phyloP scores from a whole-genome alignment of 2,113 vertebrate species.

The Scomber scombrus region DNA sequence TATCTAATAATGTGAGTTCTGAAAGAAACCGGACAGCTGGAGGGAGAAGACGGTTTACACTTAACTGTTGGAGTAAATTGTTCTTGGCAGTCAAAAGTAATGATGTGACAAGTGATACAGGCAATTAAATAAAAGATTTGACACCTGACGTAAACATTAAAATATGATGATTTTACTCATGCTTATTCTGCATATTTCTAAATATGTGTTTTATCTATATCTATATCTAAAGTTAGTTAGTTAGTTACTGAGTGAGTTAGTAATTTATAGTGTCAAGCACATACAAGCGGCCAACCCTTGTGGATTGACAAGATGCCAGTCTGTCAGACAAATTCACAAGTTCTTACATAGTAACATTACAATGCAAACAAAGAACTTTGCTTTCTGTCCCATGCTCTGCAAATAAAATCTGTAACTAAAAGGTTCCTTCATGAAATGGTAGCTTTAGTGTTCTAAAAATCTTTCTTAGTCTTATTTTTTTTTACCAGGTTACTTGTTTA shows the following conservation, averaged over 20 bases:
- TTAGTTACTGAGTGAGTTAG: too few species aligned
- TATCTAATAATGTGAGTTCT: conserved; percentile 66
- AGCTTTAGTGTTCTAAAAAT: too few species aligned
- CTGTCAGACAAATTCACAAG: not conserved
- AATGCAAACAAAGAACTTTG: not conserved
- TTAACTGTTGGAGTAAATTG: conserved; percentile 55
- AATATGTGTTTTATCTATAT: too few species aligned
- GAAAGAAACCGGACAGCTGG: conserved; percentile 71
- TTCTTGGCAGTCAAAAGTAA: conserved; percentile 57
- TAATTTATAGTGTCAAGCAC: not conserved
- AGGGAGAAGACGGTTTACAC: conserved; percentile 56
- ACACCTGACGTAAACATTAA: conserved; percentile 44
- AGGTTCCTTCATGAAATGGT: too few species aligned
- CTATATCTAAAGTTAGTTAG: too few species aligned
- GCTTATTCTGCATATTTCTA: conserved; percentile 18
- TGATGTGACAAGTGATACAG: conserved; percentile 43
- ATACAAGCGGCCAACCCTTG: not conserved
- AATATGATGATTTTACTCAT: conserved; percentile 11
- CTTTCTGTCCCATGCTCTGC: not conserved
- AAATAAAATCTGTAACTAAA: not conserved
- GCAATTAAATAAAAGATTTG: conserved; percentile 49
- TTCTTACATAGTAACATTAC: not conserved
- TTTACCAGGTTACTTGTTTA: too few species aligned
- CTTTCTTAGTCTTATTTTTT: too few species aligned
- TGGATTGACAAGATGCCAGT: conserved; percentile 1